Base-by-base conservation (phyloP, 1,140 invertebrate genomes). In the Venturia canescens region DNA sequence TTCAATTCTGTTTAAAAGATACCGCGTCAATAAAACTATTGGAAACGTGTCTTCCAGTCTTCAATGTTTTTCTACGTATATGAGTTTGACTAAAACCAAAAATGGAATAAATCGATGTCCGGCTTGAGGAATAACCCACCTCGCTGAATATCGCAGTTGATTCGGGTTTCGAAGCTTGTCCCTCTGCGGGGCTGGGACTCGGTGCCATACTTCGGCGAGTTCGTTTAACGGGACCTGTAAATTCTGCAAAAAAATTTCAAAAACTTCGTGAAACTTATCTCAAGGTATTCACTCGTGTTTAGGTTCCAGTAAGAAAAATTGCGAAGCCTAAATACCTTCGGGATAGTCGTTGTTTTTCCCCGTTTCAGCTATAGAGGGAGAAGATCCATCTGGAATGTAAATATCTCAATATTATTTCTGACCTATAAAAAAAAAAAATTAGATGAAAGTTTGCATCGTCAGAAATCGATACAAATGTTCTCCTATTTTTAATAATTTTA, bases 131-230 rank as follows among this genome's bases (percentile, higher is more conserved):
- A 76, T 69, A 75, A 88, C 84, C 83, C 80, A 91, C 91, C 53
- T 92, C 91, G 80, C 86, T 90, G 57, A 91, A 84, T 78, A 92
- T 86, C 18, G 91, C 90, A 26, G 91, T 92, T 3, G 92, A 92
- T 80, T 93, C 92, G 18, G 92, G 92, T 72, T 91, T 92, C 0
- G 91, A 91, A 18, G 91, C 90, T 81, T 90, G 89, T 48, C 90
- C 90, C 84, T 91, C 90, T 16, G 89, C 90, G 57, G 91, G 92
- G 82, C 89, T 92, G 21, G 91, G 91, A 87, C 91, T 92, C 70
- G 92, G 90, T 67, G 85, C 87, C 84, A 90, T 86, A 82, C 88
- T 91, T 71, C 90, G 80, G 1, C 90, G 87, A 13, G 88, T 91
- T 82, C 89, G 87, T 82, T 91, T 91, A 6, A 63, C 80, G 23